Evolutionary conservation across 2,113 vertebrate species (phyloP).

Genomic region (Ciconia boyciana): DNA sequence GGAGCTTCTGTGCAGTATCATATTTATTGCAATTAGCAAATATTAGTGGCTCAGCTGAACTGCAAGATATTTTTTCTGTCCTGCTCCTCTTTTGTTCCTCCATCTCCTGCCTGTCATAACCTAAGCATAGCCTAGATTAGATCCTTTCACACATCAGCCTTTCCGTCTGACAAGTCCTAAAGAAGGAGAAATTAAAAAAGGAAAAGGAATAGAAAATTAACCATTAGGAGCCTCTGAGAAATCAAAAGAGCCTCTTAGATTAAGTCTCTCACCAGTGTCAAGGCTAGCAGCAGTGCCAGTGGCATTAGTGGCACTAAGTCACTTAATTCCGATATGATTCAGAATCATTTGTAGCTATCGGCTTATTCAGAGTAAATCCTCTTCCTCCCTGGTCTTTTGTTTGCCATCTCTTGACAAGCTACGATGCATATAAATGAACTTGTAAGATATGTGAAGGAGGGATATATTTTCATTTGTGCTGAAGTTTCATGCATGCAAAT

Average conservation of each 20-base stretch:
- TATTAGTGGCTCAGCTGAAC: neutral
- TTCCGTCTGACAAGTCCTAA: neutral
- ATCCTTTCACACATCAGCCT: neutral
- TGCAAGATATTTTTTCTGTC: neutral
- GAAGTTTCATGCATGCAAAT: neutral
- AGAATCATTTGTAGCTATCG: constrained; percentile 37
- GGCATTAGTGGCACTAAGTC: constrained; percentile 46
- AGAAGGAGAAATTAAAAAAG: neutral
- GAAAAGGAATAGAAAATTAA: constrained; percentile 3
- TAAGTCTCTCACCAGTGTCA: constrained; percentile 3
- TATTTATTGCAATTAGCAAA: constrained; percentile 46
- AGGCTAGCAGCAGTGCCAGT: neutral
- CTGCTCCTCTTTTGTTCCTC: neutral
- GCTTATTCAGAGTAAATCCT: constrained; percentile 42
- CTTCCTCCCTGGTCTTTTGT: constrained; percentile 28
- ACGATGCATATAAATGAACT: neutral
- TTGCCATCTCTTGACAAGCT: neutral
- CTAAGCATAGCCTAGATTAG: neutral
- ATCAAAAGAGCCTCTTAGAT: constrained; percentile 13
- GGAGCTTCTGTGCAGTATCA: neutral
- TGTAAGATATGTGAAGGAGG: neutral
- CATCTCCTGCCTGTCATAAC: neutral
- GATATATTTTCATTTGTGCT: neutral
- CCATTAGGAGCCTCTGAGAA: neutral
- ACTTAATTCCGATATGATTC: constrained; percentile 50